Evolutionary conservation across 1,140 invertebrate genomes (phyloP).

Genomic region (Cephus cinctus): DNA sequence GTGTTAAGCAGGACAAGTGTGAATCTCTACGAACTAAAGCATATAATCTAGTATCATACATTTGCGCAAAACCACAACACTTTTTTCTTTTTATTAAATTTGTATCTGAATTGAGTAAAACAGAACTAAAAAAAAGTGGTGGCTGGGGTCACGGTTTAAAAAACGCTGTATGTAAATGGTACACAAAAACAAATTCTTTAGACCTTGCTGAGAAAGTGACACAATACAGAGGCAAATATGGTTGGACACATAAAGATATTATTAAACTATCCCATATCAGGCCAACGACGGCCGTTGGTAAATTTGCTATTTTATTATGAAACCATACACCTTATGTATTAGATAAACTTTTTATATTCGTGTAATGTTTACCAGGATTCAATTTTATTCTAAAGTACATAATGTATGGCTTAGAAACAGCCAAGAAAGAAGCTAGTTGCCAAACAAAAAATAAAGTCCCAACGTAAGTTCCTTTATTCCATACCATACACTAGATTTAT

Average conservation of each 20-base stretch:
- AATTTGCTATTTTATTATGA: too few relatives aligned
- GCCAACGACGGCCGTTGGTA: too few relatives aligned
- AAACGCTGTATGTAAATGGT: slow-evolving; percentile 63
- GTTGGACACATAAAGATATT: slow-evolving; percentile 69
- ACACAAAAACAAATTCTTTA: slow-evolving; percentile 57
- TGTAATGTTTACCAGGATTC: too few relatives aligned
- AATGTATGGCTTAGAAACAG: slow-evolving; percentile 55
- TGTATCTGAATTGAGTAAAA: slow-evolving; percentile 54
- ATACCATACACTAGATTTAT: too few relatives aligned
- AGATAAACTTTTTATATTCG: too few relatives aligned
- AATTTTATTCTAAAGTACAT: slow-evolving; percentile 61
- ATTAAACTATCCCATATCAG: slow-evolving; percentile 66
- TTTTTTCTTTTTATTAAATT: slow-evolving; percentile 65
- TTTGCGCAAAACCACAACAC: slow-evolving; percentile 59
- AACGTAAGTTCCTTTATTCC: too few relatives aligned
- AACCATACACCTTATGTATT: too few relatives aligned
- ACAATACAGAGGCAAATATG: slow-evolving; percentile 62
- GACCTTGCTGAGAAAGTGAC: slow-evolving; percentile 64
- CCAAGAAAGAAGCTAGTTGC: slow-evolving; percentile 50
- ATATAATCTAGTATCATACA: slow-evolving; percentile 55
- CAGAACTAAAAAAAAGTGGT: slow-evolving; percentile 16
- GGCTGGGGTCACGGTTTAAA: slow-evolving; percentile 67
- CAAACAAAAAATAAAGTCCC: slow-evolving; percentile 45
- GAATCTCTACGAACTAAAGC: slow-evolving; percentile 51
- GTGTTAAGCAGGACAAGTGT: slow-evolving; percentile 48